A percentile compares a stretch with the other conserved stretches of the same genome.
These are phyloP conservation scores for Syrmaticus mikado DNA, from an alignment of 2,113 vertebrate species.

Conservation along the genomic window DNA sequence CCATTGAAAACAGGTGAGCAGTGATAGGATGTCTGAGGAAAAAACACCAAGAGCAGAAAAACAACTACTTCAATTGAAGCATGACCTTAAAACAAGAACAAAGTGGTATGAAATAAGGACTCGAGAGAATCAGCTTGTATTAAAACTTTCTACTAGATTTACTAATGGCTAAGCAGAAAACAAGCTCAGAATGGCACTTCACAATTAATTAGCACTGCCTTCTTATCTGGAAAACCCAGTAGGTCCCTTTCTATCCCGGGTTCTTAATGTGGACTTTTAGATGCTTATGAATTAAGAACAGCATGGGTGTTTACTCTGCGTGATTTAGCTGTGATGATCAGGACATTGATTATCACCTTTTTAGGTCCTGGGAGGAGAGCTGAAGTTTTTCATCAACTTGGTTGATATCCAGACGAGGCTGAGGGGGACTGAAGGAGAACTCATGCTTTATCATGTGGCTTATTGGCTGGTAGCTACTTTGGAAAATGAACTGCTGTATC, in stretches of 20 bases:
- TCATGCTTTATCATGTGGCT: not conserved
- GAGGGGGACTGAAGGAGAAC: not conserved
- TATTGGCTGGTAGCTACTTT: not conserved
- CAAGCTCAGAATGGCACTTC: not conserved
- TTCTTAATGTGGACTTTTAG: not conserved
- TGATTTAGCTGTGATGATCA: not conserved
- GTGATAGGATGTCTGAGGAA: not conserved
- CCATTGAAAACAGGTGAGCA: not conserved
- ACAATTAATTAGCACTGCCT: not conserved
- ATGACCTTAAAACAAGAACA: not conserved
- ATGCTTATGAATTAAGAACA: not conserved
- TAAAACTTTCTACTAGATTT: not conserved
- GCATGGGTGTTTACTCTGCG: not conserved
- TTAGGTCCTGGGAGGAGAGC: not conserved
- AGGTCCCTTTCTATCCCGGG: not conserved
- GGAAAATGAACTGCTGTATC: not conserved
- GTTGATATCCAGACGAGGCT: not conserved
- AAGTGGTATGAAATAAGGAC: not conserved
- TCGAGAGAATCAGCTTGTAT: not conserved
- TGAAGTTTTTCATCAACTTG: not conserved
- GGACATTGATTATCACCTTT: not conserved
- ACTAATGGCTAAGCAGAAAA: not conserved
- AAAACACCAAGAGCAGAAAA: not conserved
- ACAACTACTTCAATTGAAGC: not conserved
- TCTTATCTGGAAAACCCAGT: not conserved